phyloP scores from a whole-genome alignment of 37 sponge, comb jelly and placozoan genomes.

The Theonella swinhoei region DNA sequence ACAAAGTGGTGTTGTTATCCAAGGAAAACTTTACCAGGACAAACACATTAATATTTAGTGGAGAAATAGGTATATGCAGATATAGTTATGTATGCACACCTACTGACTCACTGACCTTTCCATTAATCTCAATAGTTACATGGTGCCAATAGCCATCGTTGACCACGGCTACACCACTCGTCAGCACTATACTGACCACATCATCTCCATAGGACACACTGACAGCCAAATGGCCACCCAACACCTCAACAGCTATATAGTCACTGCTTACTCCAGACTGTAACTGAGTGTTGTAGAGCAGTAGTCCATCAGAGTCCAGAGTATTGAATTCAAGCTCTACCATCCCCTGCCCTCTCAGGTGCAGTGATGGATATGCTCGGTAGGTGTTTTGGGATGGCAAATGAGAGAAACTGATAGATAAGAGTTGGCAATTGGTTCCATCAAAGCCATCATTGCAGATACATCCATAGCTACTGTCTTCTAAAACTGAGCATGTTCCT shows the following conservation, averaged over 20 bases:
- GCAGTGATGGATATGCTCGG: slow-evolving; percentile 45
- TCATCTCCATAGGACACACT: slow-evolving; percentile 51
- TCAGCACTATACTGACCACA: not conserved
- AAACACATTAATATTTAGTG: too few species aligned
- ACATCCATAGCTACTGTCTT: slow-evolving; percentile 22
- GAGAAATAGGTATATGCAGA: too few species aligned
- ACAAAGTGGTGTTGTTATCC: too few species aligned
- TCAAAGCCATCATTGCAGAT: slow-evolving; percentile 26
- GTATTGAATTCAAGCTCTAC: slow-evolving; percentile 57
- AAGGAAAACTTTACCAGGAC: too few species aligned
- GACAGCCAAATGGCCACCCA: slow-evolving; percentile 33
- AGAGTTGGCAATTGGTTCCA: slow-evolving; percentile 47
- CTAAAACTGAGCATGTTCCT: slow-evolving; percentile 30
- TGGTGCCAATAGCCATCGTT: slow-evolving; percentile 65
- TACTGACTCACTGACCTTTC: slow-evolving; percentile 56
- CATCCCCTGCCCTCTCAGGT: slow-evolving; percentile 15
- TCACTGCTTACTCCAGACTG: slow-evolving; percentile 39
- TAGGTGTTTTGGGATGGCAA: slow-evolving; percentile 23
- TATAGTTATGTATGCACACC: too few species aligned
- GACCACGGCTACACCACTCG: slow-evolving; percentile 14
- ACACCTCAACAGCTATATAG: slow-evolving; percentile 48
- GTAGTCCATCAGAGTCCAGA: slow-evolving; percentile 23
- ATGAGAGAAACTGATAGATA: slow-evolving; percentile 52
- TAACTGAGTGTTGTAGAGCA: slow-evolving; percentile 51
- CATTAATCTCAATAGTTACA: slow-evolving; percentile 24